Percentiles rank a stretch among this genome's conserved stretches.
Evolutionary conservation across 2,113 vertebrate species (phyloP).

Genomic region (Balaenoptera acutorostrata): DNA sequence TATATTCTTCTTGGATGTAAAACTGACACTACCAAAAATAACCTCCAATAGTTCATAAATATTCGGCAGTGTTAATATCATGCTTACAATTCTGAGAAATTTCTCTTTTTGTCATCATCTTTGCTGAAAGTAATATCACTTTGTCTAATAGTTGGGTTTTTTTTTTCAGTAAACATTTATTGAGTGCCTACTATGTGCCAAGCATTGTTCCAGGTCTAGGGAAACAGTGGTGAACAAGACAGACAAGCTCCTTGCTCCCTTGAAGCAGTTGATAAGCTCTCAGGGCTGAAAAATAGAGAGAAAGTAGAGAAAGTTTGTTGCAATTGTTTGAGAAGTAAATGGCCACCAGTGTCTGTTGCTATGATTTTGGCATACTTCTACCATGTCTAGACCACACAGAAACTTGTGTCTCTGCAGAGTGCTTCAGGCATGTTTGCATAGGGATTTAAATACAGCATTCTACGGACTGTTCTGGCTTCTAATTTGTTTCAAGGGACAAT

Average conservation of each 20-base stretch:
- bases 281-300: background rate
- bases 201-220: background rate
- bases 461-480: background rate
- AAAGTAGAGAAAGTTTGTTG: background rate
- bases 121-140: background rate
- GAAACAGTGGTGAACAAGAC: background rate
- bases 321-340: background rate
- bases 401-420: background rate
- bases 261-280: background rate
- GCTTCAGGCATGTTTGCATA: background rate
- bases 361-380: background rate
- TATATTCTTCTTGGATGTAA: background rate
- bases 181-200: background rate
- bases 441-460: background rate
- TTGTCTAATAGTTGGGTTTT: background rate
- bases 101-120: background rate
- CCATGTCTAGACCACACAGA: background rate
- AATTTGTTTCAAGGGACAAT: background rate
- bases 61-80: background rate
- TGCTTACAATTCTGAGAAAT: background rate
- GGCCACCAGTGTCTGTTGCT: background rate
- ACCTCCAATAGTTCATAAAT: background rate
- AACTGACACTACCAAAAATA: background rate
- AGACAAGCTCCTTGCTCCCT: background rate
- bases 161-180: background rate